Conservation (phyloP, 2,888 invertebrate genomes). For the Melieria omissa region DNA sequence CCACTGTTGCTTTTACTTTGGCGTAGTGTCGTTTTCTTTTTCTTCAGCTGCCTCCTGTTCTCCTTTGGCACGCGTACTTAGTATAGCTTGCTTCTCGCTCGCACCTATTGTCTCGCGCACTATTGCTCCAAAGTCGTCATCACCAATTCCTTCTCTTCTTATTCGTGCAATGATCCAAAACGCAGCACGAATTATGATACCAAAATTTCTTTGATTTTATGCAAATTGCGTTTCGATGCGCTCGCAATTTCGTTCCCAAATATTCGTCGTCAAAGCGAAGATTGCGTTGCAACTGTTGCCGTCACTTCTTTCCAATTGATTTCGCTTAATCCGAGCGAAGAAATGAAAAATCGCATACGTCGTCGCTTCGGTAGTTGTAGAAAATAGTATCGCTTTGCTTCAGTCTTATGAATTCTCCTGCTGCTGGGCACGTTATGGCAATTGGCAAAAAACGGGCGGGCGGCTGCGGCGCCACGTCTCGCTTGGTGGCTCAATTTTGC, state of each 20-base stretch:
- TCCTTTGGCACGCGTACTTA: background rate
- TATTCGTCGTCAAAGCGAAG: too few relatives aligned
- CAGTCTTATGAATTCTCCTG: constrained; percentile 34
- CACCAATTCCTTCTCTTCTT: background rate
- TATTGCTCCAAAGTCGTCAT: constrained; percentile 8
- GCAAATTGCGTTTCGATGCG: too few relatives aligned
- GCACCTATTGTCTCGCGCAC: background rate
- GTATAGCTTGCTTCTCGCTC: too few relatives aligned
- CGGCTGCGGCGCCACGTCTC: background rate
- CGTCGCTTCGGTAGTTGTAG: too few relatives aligned
- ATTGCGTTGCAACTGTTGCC: too few relatives aligned
- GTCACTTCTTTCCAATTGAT: too few relatives aligned
- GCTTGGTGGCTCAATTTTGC: constrained; percentile 2
- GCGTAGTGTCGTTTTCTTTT: constrained; percentile 1
- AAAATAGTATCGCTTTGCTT: constrained; percentile 15
- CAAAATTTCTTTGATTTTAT: too few relatives aligned
- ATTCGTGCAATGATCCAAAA: too few relatives aligned
- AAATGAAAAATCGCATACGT: too few relatives aligned
- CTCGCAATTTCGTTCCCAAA: too few relatives aligned
- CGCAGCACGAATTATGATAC: too few relatives aligned
- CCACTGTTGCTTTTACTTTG: constrained; percentile 12
- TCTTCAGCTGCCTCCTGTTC: background rate
- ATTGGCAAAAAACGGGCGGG: background rate
- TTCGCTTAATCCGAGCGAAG: too few relatives aligned
- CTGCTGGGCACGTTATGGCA: constrained; percentile 23